These are phyloP conservation scores for Muscicapa striata DNA, from an alignment of 2,797 vertebrate species.

Conservation along the genomic window DNA sequence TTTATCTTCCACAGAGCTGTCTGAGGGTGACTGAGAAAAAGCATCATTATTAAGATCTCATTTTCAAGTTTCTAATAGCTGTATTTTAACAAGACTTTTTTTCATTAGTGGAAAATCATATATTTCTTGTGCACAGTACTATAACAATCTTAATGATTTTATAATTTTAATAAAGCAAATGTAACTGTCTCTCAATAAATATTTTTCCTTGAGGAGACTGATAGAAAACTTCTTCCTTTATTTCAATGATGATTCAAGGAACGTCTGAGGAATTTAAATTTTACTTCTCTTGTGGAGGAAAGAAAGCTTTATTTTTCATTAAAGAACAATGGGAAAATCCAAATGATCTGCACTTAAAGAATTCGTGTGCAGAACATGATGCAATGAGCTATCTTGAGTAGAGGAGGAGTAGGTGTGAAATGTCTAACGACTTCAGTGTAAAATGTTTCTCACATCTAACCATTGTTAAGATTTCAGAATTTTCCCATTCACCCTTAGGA, in stretches of 20 bases:
- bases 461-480: not conserved
- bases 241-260: not conserved
- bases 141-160: not conserved
- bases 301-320: not conserved
- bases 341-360: not conserved
- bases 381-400: not conserved
- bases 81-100: not conserved
- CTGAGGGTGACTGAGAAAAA: not conserved
- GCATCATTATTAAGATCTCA: not conserved
- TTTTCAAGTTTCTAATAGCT: not conserved
- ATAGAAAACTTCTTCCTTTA: not conserved
- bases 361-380: not conserved
- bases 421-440: not conserved
- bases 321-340: not conserved
- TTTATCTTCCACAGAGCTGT: not conserved
- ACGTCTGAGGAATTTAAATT: not conserved
- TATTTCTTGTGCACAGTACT: not conserved
- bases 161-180: not conserved
- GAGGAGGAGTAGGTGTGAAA: conserved; percentile 5
- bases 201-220: not conserved
- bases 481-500: not conserved
- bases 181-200: not conserved
- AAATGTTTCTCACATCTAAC: not conserved
- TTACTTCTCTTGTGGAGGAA: not conserved
- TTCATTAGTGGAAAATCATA: not conserved